Evolutionary conservation across 1,140 invertebrate species (phyloP).

Genomic region (Diabrotica virgifera): DNA sequence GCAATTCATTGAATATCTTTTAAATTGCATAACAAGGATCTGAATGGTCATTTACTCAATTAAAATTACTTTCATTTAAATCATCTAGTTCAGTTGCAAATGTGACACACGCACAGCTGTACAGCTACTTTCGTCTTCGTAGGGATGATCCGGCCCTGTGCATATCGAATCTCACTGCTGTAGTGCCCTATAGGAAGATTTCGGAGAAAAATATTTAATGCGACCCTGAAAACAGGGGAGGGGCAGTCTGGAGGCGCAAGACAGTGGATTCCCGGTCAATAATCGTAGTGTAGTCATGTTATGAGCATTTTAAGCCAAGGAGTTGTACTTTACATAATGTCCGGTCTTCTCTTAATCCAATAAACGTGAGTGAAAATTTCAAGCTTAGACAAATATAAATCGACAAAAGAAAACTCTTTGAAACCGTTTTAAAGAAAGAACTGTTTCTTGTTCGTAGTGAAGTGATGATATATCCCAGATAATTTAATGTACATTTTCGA

Average conservation of each 20-base stretch:
- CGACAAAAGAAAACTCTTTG: neutral
- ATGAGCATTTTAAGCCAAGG: neutral
- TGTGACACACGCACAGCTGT: no score
- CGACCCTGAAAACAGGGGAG: slow-evolving; percentile 1
- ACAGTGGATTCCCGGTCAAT: slow-evolving; percentile 1
- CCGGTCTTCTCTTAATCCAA: neutral
- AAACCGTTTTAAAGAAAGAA: neutral
- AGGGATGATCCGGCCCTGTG: neutral
- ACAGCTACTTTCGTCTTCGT: no score
- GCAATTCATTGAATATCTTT: no score
- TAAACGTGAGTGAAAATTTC: neutral
- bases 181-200: neutral
- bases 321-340: neutral
- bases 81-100: no score
- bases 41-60: no score
- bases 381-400: no score
- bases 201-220: neutral
- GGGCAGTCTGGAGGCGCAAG: neutral
- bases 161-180: neutral
- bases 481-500: neutral
- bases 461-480: neutral
- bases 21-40: no score
- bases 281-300: neutral
- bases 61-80: no score
- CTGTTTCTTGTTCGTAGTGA: neutral